Evolutionary conservation across 2,888 invertebrate species (phyloP), one percentile per base, ranked within the genome.

Genomic region (Nemurella pictetii): DNA sequence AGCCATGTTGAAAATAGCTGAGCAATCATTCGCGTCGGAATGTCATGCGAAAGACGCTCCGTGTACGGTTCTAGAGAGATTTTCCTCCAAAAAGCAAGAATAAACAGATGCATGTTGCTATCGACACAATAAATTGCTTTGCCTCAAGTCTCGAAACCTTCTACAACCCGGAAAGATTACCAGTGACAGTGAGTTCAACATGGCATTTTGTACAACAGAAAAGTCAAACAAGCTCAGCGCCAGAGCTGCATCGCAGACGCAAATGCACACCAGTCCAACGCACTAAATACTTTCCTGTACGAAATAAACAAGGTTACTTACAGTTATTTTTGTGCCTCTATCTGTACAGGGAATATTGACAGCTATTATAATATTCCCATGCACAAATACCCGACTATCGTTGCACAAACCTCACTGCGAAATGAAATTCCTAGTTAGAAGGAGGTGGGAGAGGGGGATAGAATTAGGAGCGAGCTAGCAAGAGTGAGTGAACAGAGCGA

Each of bases 321-420:
- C 78, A 5, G n/a, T 78, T 28, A 28, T 28, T 78, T 78, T 78
- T 4, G 28, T 28, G 28, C 4, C 28, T 27, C 28, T 78, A 78
- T 78, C 28, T 30, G 78, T 78, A 78, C 78, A 78, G 28, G 30
- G 26, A 78, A 78, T 78, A 7, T 27, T 78, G 28, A 78, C 29
- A 30, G n/a, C 28, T 12, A 78, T n/a, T 12, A n/a, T 12, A 15
- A 5, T 74, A 74, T 74, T 74, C 74, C 74, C 78, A 4, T 78
- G 78, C n/a, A 30, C 78, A 55, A 55, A 20, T 15, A 55, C 2
- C 12, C 55, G 15, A 20, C 55, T 12, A 20, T 12, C 55, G 55
- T 55, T 20, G 55, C 9, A 55, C 55, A 55, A 55, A 55, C 55
- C 55, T 55, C 55, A 55, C 55, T 55, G 55, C 9, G 55, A 55